Evolutionary conservation across 1,140 invertebrate genomes (phyloP), one percentile per base, ranked within the genome.

Genomic region (Rhopalosiphum maidis): DNA sequence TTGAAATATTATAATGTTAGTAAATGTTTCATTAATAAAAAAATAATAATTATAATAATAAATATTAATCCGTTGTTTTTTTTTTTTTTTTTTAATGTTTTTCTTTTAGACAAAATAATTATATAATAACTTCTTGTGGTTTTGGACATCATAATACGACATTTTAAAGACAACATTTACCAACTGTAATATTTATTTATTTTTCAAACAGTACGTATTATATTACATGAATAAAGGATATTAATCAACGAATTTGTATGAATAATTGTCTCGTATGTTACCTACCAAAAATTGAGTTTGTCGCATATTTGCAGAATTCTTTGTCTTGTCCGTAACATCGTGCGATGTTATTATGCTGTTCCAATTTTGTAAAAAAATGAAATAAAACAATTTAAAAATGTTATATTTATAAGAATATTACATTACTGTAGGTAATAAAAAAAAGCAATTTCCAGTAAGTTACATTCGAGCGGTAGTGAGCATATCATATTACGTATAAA

Each of bases 311-410:
- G 41, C 60, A 68, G 30, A n/a, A n/a, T n/a, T 30, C 30, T 68
- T 68, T 68, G 30, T 68, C 15, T 68, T 68, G 25, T 68, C 60
- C 9, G 30, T 68, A 68, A 9, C 11, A 68, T 77, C 5, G 30
- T 77, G 30, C 5, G 30, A 77, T 77, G 30, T n/a, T 77, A n/a
- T 77, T 77, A 5, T 77, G n/a, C 60, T 77, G n/a, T 77, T 77
- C n/a, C 1, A 77, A n/a, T 77, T 77, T n/a, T 3, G 15, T 77
- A 18, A 18, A 77, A 15, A 77, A 77, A 77, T 77, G 11, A 77
- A n/a, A 77, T n/a, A 77, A 77, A 77, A n/a, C 60, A 77, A n/a
- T 35, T 77, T 77, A 77, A 77, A n/a, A 77, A 77, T 77, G 60
- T 77, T 77, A 77, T n/a, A 77, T n/a, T 77, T 35, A 77, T 77